Conservation (phyloP, 2,797 vertebrate genomes). For the Glossophaga mutica region DNA sequence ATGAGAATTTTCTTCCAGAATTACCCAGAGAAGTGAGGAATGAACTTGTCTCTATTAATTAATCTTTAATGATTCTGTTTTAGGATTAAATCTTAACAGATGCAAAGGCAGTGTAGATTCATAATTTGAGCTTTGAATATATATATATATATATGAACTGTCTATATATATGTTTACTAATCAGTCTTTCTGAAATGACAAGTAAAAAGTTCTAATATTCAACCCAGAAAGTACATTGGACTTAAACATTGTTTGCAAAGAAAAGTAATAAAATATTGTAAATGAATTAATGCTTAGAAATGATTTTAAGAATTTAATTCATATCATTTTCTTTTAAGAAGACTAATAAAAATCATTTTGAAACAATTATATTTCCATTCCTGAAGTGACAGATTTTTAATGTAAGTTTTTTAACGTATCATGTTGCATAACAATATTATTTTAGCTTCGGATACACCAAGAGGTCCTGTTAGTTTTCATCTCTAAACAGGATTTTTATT, state of each 20-base stretch:
- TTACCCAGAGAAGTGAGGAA: slow-evolving; percentile 93
- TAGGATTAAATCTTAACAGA: not conserved
- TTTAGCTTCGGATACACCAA: slow-evolving; percentile 23
- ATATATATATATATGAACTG: not conserved
- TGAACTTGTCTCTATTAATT: not conserved
- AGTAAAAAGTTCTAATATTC: not conserved
- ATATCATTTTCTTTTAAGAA: slow-evolving; percentile 26
- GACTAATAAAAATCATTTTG: not conserved
- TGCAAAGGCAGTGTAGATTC: not conserved
- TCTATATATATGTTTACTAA: not conserved
- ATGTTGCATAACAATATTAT: not conserved
- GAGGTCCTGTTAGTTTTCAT: slow-evolving; percentile 26
- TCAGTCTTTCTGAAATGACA: slow-evolving; percentile 9
- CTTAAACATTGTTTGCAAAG: not conserved
- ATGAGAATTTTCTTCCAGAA: slow-evolving; percentile 97
- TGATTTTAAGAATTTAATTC: slow-evolving; percentile 16
- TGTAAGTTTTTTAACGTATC: not conserved
- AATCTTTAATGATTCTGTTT: not conserved
- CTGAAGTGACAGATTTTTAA: slow-evolving; percentile 9
- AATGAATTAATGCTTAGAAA: not conserved
- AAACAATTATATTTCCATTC: not conserved
- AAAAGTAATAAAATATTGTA: slow-evolving; percentile 2
- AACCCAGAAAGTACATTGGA: not conserved
- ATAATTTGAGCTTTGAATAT: not conserved
- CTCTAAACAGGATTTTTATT: not conserved